phyloP scores from a whole-genome alignment of 2,888 invertebrate species.

The Xestia rhomboidea region DNA sequence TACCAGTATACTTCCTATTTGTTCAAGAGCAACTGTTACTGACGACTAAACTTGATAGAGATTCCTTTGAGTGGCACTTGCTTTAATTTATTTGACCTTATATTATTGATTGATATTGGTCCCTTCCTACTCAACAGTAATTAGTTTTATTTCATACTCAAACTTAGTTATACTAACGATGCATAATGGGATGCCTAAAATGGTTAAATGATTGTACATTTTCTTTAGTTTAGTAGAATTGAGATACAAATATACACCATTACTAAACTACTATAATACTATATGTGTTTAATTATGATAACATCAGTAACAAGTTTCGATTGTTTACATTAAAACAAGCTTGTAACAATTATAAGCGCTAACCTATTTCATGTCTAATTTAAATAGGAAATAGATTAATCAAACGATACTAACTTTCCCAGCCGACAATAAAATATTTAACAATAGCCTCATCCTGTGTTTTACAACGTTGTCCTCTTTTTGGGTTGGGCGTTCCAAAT shows the following conservation, averaged over 20 bases:
- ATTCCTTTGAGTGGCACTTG: conserved; percentile 25
- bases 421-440: conserved; percentile 84
- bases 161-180: background rate
- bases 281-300: conserved; percentile 48
- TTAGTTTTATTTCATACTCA: background rate
- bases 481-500: conserved; percentile 82
- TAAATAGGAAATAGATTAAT: conserved; percentile 87
- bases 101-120: conserved; percentile 2
- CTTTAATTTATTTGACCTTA: conserved; percentile 24
- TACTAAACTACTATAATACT: background rate
- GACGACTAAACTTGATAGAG: conserved; percentile 17
- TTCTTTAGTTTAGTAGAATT: conserved; percentile 1
- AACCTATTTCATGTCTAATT: conserved; percentile 86
- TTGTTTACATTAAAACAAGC: conserved; percentile 82
- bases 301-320: conserved; percentile 67
- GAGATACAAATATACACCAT: background rate
- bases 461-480: conserved; percentile 84
- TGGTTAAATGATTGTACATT: background rate
- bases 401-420: conserved; percentile 86
- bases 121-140: background rate
- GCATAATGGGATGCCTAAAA: background rate
- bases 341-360: conserved; percentile 82
- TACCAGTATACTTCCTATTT: conserved; percentile 22
- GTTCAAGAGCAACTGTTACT: conserved; percentile 18
- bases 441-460: conserved; percentile 86